Base-by-base conservation (phyloP, 1,140 invertebrate genomes). In the Euwallacea fornicatus region DNA sequence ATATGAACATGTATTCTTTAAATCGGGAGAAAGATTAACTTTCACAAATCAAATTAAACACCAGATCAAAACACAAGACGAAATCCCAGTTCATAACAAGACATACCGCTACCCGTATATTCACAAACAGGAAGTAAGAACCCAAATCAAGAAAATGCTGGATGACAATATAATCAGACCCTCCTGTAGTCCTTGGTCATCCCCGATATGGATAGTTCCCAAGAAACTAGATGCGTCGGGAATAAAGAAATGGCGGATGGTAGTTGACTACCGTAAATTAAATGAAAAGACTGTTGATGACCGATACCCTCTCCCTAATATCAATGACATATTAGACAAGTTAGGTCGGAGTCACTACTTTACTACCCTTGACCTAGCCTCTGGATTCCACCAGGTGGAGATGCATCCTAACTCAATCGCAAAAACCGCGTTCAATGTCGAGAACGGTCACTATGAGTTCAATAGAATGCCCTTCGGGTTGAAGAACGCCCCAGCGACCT, bases 301-400 rank as follows among this genome's bases (percentile, higher is more conserved):
- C 53, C 66, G 11, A 62, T 87, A 81, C 76, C 86, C 85, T 0
- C 68, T 88, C 6, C 85, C 85, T 2, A 77, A 80, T 10, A 83
- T 86, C 7, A 78, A 81, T 8, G 79, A 84, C 13, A 76, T 78
- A 9, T 68, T 87, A 13, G 75, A 81, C 64, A 59, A 68, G 11
- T 65, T 87, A 56, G 76, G 74, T 3, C 74, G 76, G 10, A 66
- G 73, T 7, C 73, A 75, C 47, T 82, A 77, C 59, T 85, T 85
- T 69, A 75, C 78, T 2, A 78, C 78, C 0, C 60, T 86, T 7
- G 83, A 86, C 76, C 59, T 84, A 10, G 71, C 69, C 0, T 78
- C 73, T 54, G 85, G 85, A 3, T 87, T 83, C 75, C 83, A 80
- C 75, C 84, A 87, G 75, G 76, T 87, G 11, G 64, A 74, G 13